Percentiles rank a stretch among this genome's conserved stretches.
Evolutionary conservation across 2,113 vertebrate genomes (phyloP).

Genomic region (Lutjanus erythropterus): DNA sequence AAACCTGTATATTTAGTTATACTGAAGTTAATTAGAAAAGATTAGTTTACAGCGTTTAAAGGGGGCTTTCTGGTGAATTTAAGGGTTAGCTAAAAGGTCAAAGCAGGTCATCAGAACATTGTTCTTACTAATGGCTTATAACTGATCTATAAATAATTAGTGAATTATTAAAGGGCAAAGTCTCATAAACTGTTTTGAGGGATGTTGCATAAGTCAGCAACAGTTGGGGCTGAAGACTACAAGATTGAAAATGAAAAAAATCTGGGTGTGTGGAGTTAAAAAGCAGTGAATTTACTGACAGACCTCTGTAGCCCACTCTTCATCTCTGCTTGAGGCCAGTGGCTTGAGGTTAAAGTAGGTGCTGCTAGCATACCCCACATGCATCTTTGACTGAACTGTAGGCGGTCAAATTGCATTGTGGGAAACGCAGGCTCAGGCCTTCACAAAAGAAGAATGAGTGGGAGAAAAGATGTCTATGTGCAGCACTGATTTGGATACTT

Average conservation of each 20-base stretch:
- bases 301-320: not conserved
- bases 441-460: not conserved
- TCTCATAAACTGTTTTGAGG: not conserved
- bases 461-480: not conserved
- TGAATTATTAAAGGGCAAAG: not conserved
- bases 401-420: not conserved
- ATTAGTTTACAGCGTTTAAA: too few relatives aligned
- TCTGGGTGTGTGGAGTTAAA: not conserved
- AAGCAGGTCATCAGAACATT: not conserved
- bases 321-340: not conserved
- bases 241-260: not conserved
- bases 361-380: not conserved
- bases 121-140: not conserved
- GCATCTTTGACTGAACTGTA: not conserved
- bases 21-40: too few relatives aligned
- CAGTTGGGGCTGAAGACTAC: not conserved
- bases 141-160: not conserved
- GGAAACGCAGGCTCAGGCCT: not conserved
- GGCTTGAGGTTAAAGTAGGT: not conserved
- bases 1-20: too few relatives aligned
- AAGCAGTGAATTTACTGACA: not conserved
- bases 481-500: not conserved
- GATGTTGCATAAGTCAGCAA: not conserved
- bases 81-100: not conserved
- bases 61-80: not conserved